phyloP scores from a whole-genome alignment of 2,888 invertebrate genomes.

The Hypercompe scribonia region DNA sequence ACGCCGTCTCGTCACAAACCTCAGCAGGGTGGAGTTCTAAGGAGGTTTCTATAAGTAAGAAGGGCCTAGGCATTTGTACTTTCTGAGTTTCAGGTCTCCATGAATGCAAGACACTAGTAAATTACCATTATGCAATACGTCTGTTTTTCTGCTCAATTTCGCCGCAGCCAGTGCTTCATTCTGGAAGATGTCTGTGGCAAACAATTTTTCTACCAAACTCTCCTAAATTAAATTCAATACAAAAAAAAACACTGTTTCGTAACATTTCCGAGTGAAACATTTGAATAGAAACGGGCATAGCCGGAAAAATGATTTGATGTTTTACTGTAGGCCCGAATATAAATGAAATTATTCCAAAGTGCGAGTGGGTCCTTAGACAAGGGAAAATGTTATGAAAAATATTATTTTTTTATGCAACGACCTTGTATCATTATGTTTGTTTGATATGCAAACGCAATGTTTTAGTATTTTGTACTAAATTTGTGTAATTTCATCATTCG shows the following conservation, averaged over 20 bases:
- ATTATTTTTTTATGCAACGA: constrained; percentile 21
- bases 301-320: constrained; percentile 47
- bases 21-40: too few relatives aligned
- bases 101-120: background rate
- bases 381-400: constrained; percentile 22
- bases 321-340: constrained; percentile 33
- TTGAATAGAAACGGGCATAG: constrained; percentile 41
- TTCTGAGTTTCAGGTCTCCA: background rate
- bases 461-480: constrained; percentile 16
- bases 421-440: constrained; percentile 20
- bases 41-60: too few relatives aligned
- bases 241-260: constrained; percentile 23
- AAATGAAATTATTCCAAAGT: constrained; percentile 42
- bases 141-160: background rate
- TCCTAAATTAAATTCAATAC: background rate
- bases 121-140: background rate
- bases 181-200: background rate
- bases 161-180: too few relatives aligned
- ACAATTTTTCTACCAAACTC: background rate
- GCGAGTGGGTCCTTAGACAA: constrained; percentile 24
- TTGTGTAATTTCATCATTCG: constrained; percentile 12
- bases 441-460: constrained; percentile 23
- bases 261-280: constrained; percentile 34
- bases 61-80: too few relatives aligned
- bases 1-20: too few relatives aligned